Conservation (phyloP, 2,113 vertebrate species). For the Motacilla alba region DNA sequence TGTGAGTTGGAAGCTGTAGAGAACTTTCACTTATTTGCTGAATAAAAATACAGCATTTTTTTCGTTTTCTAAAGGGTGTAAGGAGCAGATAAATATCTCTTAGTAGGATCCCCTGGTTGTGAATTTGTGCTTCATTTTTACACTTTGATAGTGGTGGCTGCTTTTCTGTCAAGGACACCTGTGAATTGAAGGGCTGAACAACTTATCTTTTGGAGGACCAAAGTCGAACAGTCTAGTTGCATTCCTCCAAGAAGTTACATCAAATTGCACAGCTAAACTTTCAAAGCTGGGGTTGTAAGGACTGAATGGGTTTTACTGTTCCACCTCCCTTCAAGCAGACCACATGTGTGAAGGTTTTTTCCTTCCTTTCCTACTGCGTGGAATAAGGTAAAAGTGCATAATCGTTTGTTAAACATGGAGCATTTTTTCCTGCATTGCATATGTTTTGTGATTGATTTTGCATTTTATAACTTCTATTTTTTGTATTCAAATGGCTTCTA, state of each 20-base stretch:
- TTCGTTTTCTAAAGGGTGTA: background rate
- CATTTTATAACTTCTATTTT: background rate
- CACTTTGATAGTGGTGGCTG: background rate
- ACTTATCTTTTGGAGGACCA: background rate
- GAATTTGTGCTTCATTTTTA: background rate
- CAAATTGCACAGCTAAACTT: background rate
- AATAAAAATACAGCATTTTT: background rate
- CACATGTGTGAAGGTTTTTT: accelerated
- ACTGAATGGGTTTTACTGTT: background rate
- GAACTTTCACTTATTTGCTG: background rate
- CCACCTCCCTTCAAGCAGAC: background rate
- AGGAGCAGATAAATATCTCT: background rate
- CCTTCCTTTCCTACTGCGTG: background rate
- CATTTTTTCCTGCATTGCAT: background rate
- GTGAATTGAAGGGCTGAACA: background rate
- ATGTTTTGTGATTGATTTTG: background rate
- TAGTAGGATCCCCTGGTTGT: background rate
- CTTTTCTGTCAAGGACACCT: background rate
- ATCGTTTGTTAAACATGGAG: background rate
- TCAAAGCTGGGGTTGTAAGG: background rate
- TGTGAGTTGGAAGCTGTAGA: background rate
- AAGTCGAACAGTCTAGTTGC: background rate
- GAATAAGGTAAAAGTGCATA: background rate
- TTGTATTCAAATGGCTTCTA: background rate
- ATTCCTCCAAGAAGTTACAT: background rate